Evolutionary conservation across 2,888 invertebrate genomes (phyloP).

Genomic region (Drosophila fungiperda): DNA sequence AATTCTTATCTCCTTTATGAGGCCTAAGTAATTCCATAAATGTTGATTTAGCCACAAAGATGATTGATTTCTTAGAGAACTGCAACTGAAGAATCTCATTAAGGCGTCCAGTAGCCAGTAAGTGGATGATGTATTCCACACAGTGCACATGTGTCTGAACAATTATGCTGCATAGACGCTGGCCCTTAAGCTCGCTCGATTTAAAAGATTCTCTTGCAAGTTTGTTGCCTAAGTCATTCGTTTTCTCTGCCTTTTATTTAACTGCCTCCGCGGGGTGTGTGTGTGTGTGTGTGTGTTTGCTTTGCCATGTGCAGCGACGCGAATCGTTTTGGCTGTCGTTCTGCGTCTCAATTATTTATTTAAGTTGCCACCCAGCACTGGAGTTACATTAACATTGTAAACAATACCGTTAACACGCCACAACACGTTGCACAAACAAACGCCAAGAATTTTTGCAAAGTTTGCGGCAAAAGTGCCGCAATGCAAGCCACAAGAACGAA

Average conservation of each 20-base stretch:
- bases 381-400: conserved; percentile 77
- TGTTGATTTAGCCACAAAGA: neutral
- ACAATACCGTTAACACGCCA: conserved; percentile 79
- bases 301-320: conserved; percentile 59
- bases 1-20: neutral
- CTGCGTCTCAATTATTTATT: conserved; percentile 74
- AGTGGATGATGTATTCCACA: conserved; percentile 9
- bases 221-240: conserved; percentile 76
- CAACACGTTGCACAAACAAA: conserved; percentile 56
- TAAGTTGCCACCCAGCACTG: conserved; percentile 68
- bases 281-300: conserved; percentile 18
- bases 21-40: neutral
- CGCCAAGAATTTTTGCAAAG: conserved; percentile 44
- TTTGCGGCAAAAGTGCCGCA: conserved; percentile 33
- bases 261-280: conserved; percentile 2
- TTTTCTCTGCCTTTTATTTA: conserved; percentile 34
- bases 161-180: conserved; percentile 28
- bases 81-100: neutral
- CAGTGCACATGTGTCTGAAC: conserved; percentile 5
- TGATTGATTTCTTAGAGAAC: neutral
- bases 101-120: conserved; percentile 4
- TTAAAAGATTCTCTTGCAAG: conserved; percentile 34
- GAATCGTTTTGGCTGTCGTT: conserved; percentile 51
- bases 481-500: conserved; percentile 26
- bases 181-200: neutral